Base-by-base conservation (phyloP, 1,140 invertebrate species). In the Polypedilum vanderplanki region DNA sequence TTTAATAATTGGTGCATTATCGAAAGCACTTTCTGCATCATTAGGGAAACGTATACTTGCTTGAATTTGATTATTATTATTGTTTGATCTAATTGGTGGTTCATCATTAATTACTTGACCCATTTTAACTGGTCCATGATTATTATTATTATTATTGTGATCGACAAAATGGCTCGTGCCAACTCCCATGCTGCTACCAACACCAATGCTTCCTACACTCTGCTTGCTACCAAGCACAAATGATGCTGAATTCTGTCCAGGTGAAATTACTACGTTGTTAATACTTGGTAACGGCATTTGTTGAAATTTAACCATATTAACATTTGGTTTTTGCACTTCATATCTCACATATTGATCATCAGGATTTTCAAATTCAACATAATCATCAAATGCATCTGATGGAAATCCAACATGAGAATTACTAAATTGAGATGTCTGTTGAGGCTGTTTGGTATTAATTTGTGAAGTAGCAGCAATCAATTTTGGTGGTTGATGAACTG, bases 201-300 rank as follows among this genome's bases (percentile, higher is more conserved):
- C 10, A 41, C 18, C 57, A 75, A 77, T 74, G 75, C 78, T 8
- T 57, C 80, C 84, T 24, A 88, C 87, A 74, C 86, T 87, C 75
- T 89, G 88, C 65, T 87, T 83, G 75, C 88, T 88, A 0, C 88
- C 87, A 3, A 89, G 80, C 7, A 89, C 86, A 78, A 89, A 89
- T 0, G 87, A 87, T 5, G 88, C 87, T 1, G 86, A 88, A 75
- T 88, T 85, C 77, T 89, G 88, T 73, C 87, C 86, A 0, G 87
- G 87, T 0, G 87, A 85, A 46, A 89, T 87, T 46, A 87, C 85
- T 57, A 89, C 86, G 67, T 88, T 89, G 75, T 87, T 89, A 1
- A 87, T 87, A 76, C 86, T 87, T 33, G 87, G 86, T 10, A 79
- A 80, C n/a, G 83, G 80, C 33, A 82, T 79, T 73, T 83, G 81